Percentiles rank a stretch among this genome's conserved stretches.
Evolutionary conservation across 2,113 vertebrate genomes (phyloP).

Genomic region (Arvicanthis niloticus): DNA sequence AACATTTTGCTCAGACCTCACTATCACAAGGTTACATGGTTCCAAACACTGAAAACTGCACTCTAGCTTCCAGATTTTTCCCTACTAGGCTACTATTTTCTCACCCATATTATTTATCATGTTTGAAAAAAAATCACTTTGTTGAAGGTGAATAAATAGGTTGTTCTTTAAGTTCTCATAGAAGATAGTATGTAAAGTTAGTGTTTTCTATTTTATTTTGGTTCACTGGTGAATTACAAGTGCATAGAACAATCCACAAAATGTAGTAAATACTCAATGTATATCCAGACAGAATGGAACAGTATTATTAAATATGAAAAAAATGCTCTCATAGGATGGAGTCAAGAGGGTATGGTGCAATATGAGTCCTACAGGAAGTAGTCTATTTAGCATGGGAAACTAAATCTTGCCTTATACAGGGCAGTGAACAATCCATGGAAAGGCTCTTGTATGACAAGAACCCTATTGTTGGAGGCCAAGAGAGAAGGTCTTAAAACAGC

Average conservation of each 20-base stretch:
- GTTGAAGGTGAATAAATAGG: background rate
- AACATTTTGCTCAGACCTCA: background rate
- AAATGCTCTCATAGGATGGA: background rate
- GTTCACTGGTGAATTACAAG: background rate
- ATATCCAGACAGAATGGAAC: background rate
- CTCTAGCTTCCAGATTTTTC: background rate
- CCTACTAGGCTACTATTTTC: background rate
- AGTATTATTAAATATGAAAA: background rate
- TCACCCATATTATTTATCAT: background rate
- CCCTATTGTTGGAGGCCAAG: background rate
- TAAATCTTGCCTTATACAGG: background rate
- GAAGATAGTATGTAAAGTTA: background rate
- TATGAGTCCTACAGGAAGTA: background rate
- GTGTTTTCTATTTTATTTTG: background rate
- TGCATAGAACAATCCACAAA: background rate
- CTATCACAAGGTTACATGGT: background rate
- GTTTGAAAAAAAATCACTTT: background rate
- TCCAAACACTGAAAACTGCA: background rate
- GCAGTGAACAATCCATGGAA: background rate
- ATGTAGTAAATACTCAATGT: background rate
- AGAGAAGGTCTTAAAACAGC: background rate
- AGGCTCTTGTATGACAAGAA: background rate
- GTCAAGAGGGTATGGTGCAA: background rate
- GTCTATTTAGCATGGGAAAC: background rate
- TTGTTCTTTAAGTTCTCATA: background rate